Conservation (phyloP, 2,113 vertebrate genomes). For the Phyllostomus hastatus region DNA sequence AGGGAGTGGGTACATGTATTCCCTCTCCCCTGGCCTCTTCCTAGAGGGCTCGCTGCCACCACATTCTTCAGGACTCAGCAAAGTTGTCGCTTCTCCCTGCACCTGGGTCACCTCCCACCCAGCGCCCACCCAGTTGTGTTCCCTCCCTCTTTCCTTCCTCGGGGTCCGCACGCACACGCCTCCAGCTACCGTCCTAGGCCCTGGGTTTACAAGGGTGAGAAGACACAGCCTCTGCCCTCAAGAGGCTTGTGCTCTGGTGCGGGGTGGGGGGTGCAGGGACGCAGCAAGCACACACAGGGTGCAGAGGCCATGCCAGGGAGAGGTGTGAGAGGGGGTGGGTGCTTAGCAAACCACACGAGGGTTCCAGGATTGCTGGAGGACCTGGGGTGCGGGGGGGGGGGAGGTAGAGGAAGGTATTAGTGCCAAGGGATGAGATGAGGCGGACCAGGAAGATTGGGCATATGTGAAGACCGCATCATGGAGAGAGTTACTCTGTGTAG, state of each 20-base stretch:
- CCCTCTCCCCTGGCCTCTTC: neutral
- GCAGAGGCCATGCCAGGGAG: neutral
- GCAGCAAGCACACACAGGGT: neutral
- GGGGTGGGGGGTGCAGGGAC: neutral
- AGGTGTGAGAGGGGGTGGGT: neutral
- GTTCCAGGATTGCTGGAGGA: neutral
- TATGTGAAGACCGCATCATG: neutral
- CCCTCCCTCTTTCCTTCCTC: neutral
- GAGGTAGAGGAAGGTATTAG: neutral
- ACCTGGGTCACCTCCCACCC: neutral
- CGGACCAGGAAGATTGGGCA: neutral
- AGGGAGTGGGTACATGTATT: too few relatives aligned
- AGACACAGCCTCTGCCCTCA: neutral
- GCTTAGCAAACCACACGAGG: neutral
- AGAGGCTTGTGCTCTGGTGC: neutral
- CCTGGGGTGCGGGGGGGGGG: too few relatives aligned
- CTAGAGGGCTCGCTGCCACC: neutral
- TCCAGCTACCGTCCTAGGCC: neutral
- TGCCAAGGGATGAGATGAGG: neutral
- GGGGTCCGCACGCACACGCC: too few relatives aligned
- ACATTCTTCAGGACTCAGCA: neutral
- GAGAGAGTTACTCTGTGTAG: accelerated
- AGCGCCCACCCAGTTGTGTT: too few relatives aligned
- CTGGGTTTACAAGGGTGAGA: neutral
- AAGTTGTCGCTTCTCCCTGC: neutral